A percentile compares a stretch with the other conserved stretches of the same genome.
Evolutionary conservation across 2,113 vertebrate genomes (phyloP).

Genomic region (Trichechus manatus): DNA sequence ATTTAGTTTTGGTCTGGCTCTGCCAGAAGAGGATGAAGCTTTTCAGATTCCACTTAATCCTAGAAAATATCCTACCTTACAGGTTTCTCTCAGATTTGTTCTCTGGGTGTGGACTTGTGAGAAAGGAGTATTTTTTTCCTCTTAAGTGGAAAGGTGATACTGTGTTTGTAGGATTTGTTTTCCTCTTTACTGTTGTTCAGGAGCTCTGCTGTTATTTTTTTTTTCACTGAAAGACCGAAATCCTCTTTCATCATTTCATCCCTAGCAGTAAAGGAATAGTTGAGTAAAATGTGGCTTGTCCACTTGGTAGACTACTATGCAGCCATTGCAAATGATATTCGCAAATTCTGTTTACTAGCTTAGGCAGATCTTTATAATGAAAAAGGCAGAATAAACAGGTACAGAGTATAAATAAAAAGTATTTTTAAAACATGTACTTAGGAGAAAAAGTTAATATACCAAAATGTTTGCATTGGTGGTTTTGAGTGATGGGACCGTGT

Average conservation of each 20-base stretch:
- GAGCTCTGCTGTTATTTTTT: not conserved
- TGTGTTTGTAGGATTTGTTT: slow-evolving; percentile 21
- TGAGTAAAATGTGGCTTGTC: not conserved
- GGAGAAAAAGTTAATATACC: not conserved
- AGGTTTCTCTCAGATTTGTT: not conserved
- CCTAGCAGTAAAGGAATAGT: not conserved
- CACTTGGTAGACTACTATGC: not conserved
- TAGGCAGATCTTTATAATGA: not conserved
- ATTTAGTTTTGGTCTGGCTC: not conserved
- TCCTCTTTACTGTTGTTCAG: not conserved
- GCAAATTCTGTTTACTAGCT: not conserved
- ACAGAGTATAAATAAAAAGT: not conserved
- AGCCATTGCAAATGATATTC: not conserved
- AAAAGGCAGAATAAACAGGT: not conserved
- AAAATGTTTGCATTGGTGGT: not conserved
- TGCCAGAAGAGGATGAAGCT: not conserved
- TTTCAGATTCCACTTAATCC: slow-evolving; percentile 44
- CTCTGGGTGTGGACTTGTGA: not conserved
- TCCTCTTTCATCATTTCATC: not conserved
- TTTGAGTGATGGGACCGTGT: not conserved
- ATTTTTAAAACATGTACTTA: not conserved
- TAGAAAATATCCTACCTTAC: not conserved
- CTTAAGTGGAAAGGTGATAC: not conserved
- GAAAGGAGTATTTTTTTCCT: not conserved
- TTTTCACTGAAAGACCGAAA: not conserved